A percentile compares a stretch with the other conserved stretches of the same genome.
Conservation (phyloP, 2,113 vertebrate species). For the Corvus moneduloides region DNA sequence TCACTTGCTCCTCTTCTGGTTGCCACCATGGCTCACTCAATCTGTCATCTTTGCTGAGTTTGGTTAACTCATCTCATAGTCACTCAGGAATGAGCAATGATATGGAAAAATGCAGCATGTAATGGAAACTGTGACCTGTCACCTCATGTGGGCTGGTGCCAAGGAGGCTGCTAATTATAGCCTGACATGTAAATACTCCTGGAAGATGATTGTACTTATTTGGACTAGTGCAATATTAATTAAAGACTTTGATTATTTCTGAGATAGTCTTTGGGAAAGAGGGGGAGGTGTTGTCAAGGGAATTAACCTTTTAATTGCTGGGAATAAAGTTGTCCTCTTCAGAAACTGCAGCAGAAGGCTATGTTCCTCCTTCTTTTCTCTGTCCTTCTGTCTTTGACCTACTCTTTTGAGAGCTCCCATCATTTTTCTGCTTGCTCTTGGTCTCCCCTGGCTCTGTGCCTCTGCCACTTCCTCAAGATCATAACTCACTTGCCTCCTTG, state of each 20-base stretch:
- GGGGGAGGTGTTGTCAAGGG: not conserved
- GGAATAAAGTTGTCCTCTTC: not conserved
- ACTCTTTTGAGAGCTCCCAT: not conserved
- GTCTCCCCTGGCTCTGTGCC: not conserved
- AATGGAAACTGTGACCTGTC: conserved; percentile 45
- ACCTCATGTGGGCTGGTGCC: not conserved
- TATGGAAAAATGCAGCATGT: conserved; percentile 33
- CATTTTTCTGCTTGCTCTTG: not conserved
- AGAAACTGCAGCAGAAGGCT: not conserved
- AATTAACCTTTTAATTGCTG: conserved; percentile 18
- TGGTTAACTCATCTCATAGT: not conserved
- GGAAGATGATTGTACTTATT: conserved; percentile 53
- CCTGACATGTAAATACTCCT: conserved; percentile 35
- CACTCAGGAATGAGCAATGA: not conserved
- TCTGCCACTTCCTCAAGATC: not conserved
- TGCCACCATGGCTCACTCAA: not conserved
- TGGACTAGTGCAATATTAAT: conserved; percentile 48
- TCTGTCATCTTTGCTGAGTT: not conserved
- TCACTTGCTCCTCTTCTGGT: not conserved
- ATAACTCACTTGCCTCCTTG: not conserved
- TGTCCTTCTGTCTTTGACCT: not conserved
- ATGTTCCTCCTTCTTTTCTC: not conserved
- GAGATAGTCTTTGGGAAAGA: not conserved
- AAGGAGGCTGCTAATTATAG: conserved; percentile 59
- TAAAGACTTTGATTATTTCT: conserved; percentile 55